These are phyloP conservation scores for Cantharis rufa DNA, from an alignment of 2,888 invertebrate genomes.

Conservation along the genomic window DNA sequence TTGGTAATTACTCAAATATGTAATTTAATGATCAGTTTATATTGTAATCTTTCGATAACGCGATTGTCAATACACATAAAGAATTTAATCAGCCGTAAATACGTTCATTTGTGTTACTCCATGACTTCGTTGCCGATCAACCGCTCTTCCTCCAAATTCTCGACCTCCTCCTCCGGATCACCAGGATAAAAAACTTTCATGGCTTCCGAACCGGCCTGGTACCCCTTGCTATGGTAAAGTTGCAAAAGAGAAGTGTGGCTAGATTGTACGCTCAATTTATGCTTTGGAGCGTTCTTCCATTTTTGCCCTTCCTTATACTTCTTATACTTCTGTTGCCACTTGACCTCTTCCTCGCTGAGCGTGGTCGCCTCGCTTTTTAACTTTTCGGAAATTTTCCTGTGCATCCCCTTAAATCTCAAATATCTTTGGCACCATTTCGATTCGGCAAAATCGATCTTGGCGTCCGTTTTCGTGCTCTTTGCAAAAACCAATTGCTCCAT, in stretches of 20 bases:
- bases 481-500: conserved; percentile 44
- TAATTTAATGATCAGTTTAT: too few species aligned
- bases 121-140: not conserved
- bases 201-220: conserved; percentile 21
- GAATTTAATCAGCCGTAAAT: too few species aligned
- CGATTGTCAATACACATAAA: too few species aligned
- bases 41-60: too few species aligned
- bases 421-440: conserved; percentile 33
- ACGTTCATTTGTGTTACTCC: not conserved
- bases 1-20: not conserved
- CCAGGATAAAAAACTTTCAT: conserved; percentile 24
- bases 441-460: conserved; percentile 31
- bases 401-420: conserved; percentile 25
- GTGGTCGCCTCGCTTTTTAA: conserved; percentile 18
- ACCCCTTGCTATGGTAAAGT: conserved; percentile 28
- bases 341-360: conserved; percentile 24
- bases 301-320: conserved; percentile 15
- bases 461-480: conserved; percentile 36
- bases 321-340: conserved; percentile 28
- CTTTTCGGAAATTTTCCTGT: conserved; percentile 16
- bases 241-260: conserved; percentile 14
- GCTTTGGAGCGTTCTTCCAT: conserved; percentile 7
- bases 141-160: not conserved
- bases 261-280: not conserved
- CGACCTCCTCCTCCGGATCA: not conserved